A percentile compares a stretch with the other conserved stretches of the same genome.
phyloP scores from a whole-genome alignment of 2,797 vertebrate genomes.

The Lemur catta region DNA sequence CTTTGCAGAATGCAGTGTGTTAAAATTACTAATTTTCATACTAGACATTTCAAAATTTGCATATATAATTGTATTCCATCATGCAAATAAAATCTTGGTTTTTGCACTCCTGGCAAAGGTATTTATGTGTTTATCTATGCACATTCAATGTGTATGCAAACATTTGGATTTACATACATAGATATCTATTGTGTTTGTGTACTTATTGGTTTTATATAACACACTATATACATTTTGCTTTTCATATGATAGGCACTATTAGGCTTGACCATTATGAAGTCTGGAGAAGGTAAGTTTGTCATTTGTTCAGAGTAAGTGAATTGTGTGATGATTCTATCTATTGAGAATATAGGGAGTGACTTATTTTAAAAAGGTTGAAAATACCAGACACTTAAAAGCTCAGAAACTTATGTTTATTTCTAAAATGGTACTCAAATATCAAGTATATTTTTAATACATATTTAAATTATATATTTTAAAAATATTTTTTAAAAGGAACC shows the following conservation, averaged over 20 bases:
- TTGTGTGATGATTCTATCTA: slow-evolving; percentile 4
- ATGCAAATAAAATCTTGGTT: slow-evolving; percentile 62
- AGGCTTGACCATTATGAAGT: background rate
- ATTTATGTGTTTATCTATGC: slow-evolving; percentile 63
- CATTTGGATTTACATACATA: slow-evolving; percentile 65
- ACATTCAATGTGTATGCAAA: slow-evolving; percentile 53
- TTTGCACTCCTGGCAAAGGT: slow-evolving; percentile 47
- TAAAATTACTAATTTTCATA: slow-evolving; percentile 74
- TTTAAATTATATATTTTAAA: background rate
- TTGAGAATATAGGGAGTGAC: background rate
- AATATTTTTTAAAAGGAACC: background rate
- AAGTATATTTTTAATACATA: background rate
- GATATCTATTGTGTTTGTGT: slow-evolving; percentile 66
- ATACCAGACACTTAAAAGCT: background rate
- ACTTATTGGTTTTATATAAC: slow-evolving; percentile 22
- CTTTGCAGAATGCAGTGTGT: slow-evolving; percentile 19
- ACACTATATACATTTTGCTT: background rate
- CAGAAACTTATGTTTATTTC: background rate
- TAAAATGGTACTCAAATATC: background rate
- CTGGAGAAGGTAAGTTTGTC: background rate
- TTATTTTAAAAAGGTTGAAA: background rate
- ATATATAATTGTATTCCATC: slow-evolving; percentile 68
- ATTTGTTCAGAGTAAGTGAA: background rate
- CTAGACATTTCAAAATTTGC: slow-evolving; percentile 73
- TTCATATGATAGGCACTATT: background rate